Base-by-base conservation (phyloP, 2,888 invertebrate genomes). In the Andrena dorsata region DNA sequence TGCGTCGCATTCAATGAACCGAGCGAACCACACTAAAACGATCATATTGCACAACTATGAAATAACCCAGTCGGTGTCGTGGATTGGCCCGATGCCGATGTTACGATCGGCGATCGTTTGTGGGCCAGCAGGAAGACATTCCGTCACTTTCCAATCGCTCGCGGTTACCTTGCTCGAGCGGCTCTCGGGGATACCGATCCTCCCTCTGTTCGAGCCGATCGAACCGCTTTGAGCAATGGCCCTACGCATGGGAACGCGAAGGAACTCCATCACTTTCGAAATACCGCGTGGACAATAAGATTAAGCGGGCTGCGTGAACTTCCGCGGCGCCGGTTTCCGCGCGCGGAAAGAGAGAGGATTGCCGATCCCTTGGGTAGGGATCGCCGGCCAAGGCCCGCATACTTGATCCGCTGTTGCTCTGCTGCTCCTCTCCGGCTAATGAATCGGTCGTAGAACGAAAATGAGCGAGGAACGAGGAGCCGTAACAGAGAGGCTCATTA, bases 401-500 rank as follows among this genome's bases (percentile, higher is more conserved):
- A 13, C 1, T 41, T 41, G 41, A 13, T 41, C 41, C 3, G 41
- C 41, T 16, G 41, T 41, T n/a, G 53, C 8, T 53, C 53, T 8
- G 56, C 56, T 10, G 56, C 23, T 56, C 23, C 56, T 56, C 56
- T 23, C 56, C 26, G 56, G 23, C 23, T 90, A 91, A 91, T 89
- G 90, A 91, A 90, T 90, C 88, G 84, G 88, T 74, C 84, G 87
- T 89, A 88, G 90, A 90, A 91, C 88, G 88, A 82, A 84, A 82
- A 86, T 78, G 84, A 87, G 81, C 79, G 80, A 77, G 68, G 69
- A 87, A 82, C 84, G 82, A 82, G 82, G 86, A 86, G 88, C 91
- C 85, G 91, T 87, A 90, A 92, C 92, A 92, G 92, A 92, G 92
- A 90, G 78, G 90, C 92, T 93, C 93, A 91, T 93, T 93, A 94